Evolutionary conservation across 2,113 vertebrate species (phyloP).

Genomic region (Sapayoa aenigma): DNA sequence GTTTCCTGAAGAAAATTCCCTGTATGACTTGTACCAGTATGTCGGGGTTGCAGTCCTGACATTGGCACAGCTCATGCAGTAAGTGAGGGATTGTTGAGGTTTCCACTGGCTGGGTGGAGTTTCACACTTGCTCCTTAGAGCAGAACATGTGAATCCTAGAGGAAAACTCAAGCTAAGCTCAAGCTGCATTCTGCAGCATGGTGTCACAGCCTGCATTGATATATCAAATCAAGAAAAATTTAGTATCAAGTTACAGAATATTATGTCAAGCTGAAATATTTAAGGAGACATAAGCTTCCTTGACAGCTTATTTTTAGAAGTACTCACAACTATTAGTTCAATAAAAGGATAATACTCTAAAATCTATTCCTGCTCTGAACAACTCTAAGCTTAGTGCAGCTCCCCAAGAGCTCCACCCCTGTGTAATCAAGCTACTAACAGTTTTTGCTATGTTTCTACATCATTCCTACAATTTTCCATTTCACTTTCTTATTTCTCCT

Average conservation of each 20-base stretch:
- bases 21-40: background rate
- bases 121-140: background rate
- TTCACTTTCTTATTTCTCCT: background rate
- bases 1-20: background rate
- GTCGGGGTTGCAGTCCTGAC: background rate
- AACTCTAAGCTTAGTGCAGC: background rate
- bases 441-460: background rate
- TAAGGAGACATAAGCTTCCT: background rate
- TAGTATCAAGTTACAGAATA: background rate
- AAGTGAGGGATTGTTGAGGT: background rate
- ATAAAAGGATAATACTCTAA: background rate
- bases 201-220: background rate
- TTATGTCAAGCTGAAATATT: background rate
- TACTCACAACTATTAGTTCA: background rate
- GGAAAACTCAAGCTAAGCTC: background rate
- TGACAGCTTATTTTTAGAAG: background rate
- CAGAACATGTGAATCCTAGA: background rate
- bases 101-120: background rate
- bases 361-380: background rate
- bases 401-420: background rate
- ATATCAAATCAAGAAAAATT: background rate
- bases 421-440: background rate
- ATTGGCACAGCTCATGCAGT: background rate
- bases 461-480: background rate
- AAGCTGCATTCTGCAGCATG: fast-evolving